These are phyloP conservation scores for Elachura formosa DNA, from an alignment of 2,113 vertebrate genomes.

Conservation along the genomic window DNA sequence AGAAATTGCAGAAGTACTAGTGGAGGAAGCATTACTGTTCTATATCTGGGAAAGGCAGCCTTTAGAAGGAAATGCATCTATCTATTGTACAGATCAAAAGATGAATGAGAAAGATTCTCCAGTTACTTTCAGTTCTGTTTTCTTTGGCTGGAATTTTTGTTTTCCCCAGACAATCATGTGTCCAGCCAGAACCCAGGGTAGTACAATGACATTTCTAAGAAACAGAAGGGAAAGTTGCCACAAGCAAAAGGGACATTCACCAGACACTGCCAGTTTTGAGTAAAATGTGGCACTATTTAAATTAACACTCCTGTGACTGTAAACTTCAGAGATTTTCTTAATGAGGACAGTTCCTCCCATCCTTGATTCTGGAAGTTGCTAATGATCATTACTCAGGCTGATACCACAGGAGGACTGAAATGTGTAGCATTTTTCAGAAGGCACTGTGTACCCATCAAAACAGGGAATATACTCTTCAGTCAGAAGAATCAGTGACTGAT, in stretches of 20 bases:
- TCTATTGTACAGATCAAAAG: not conserved
- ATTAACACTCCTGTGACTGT: not conserved
- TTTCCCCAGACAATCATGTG: not conserved
- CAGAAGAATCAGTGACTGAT: not conserved
- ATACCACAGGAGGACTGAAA: not conserved
- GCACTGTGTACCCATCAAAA: not conserved
- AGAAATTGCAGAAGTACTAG: not conserved
- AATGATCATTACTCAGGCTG: not conserved
- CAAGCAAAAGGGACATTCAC: not conserved
- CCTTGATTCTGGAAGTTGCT: not conserved
- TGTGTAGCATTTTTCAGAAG: not conserved
- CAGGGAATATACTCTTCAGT: not conserved
- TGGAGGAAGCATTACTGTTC: not conserved
- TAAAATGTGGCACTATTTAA: not conserved
- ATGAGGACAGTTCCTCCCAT: not conserved
- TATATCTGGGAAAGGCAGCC: not conserved
- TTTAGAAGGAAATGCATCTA: not conserved
- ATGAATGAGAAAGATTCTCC: not conserved
- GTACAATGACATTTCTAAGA: not conserved
- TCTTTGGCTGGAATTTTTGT: not conserved
- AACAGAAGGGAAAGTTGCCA: constrained; percentile 29
- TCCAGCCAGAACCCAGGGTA: not conserved
- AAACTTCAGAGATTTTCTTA: not conserved
- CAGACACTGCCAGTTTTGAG: not conserved
- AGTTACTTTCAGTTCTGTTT: constrained; percentile 43